Conservation (phyloP, 2,797 vertebrate species). For the Hyperoplus immaculatus region DNA sequence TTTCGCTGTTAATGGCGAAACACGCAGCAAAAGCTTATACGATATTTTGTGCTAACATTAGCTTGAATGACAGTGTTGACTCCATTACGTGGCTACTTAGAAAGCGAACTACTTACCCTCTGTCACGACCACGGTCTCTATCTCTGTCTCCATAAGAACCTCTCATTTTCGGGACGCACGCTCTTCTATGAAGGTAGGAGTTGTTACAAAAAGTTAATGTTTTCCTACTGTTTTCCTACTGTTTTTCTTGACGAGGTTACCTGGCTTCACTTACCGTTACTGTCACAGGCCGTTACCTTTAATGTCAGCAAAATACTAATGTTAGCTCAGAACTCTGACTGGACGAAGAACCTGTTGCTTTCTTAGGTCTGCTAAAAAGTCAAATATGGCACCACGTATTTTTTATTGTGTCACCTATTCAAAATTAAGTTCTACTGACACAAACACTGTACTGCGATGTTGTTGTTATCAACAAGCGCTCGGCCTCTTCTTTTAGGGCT, state of each 20-base stretch:
- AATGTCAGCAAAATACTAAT: no score
- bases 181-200: not conserved
- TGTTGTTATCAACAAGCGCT: slow-evolving; percentile 44
- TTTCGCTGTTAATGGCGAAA: fast-evolving
- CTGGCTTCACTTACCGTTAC: not conserved
- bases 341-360: not conserved
- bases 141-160: slow-evolving; percentile 87
- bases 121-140: slow-evolving; percentile 90
- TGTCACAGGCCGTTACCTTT: slow-evolving; percentile 30
- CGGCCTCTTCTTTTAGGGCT: no score
- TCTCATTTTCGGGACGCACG: slow-evolving; percentile 70
- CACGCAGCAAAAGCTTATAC: not conserved
- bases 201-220: not conserved
- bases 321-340: not conserved
- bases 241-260: not conserved
- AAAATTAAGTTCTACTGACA: not conserved
- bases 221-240: no score
- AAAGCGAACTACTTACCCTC: slow-evolving; percentile 80
- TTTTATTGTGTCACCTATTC: not conserved
- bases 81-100: no score
- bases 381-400: not conserved
- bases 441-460: not conserved
- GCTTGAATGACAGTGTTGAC: not conserved
- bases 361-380: not conserved
- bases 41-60: slow-evolving; percentile 2